Evolutionary conservation across 2,113 vertebrate genomes (phyloP), one percentile per base, ranked within the genome.

Genomic region (Callithrix jacchus): DNA sequence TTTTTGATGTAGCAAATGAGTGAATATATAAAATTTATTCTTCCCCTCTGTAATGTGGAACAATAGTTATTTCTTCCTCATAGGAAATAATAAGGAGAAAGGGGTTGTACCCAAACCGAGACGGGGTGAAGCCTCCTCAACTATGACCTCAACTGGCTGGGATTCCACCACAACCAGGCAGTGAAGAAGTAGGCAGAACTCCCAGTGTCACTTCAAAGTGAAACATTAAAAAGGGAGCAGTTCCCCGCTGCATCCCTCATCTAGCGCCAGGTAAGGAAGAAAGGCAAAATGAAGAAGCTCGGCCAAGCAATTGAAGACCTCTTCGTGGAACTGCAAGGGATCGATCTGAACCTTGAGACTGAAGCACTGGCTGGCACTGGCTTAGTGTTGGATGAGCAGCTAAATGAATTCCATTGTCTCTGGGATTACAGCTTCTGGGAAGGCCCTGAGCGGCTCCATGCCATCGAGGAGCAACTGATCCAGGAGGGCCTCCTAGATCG

Each of bases 361-460:
- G 97, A 96, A 66, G 25, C 82, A 17, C 56, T 68, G 1, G 91
- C 95, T 58, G 97, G 97, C n/a, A 99, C 99, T 0, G 99, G 98
- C 21, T 97, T 99, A 68, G 98, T 98, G 40, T 98, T 98, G 25
- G 98, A 98, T 89, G 98, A 98, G 1, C 97, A 95, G 27, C 98
- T 98, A 88, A 98, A 97, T 45, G 95, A 94, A 18, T 98, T 98
- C 87, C 95, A 88, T 93, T 99, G 98, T 88, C 97, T 98, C n/a
- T 99, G 99, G 98, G 98, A 99, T 95, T 94, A 98, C 90, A 99
- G 98, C 68, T 98, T 98, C 89, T 98, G 98, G 1, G 99, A 99
- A 95, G 37, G 98, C 73, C 99, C 98, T 0, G 98, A 98, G 77
- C 94, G 98, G 52, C 97, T 98, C 89, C 93, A 92, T 42, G 91